phyloP scores from a whole-genome alignment of 2,797 vertebrate species.

The Eulemur coronatus region DNA sequence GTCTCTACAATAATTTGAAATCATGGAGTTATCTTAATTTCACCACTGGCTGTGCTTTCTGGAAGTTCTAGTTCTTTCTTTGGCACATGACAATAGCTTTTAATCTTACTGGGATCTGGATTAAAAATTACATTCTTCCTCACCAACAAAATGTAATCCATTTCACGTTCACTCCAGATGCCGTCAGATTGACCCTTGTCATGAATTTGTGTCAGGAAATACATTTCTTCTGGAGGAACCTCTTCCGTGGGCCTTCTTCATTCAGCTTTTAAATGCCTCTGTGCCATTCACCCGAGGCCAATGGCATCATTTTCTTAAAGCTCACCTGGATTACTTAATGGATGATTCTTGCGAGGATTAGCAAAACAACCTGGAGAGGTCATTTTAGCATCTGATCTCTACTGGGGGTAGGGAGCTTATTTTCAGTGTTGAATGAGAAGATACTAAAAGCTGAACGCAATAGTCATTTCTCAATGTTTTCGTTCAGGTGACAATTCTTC shows the following conservation, averaged over 20 bases:
- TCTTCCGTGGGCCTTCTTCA: conserved; percentile 93
- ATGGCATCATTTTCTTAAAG: conserved; percentile 90
- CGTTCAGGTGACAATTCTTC: neutral
- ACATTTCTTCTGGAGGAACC: conserved; percentile 95
- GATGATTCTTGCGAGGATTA: conserved; percentile 96
- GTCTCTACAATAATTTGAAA: neutral
- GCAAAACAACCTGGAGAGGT: conserved; percentile 94
- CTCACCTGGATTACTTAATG: conserved; percentile 89
- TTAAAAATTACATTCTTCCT: conserved; percentile 92
- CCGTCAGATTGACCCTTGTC: conserved; percentile 95
- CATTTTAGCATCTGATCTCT: conserved; percentile 95
- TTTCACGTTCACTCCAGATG: conserved; percentile 96
- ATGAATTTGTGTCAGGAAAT: conserved; percentile 93
- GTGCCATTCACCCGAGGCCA: conserved; percentile 92
- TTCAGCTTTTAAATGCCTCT: conserved; percentile 92
- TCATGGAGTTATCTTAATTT: neutral
- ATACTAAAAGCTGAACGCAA: conserved; percentile 96
- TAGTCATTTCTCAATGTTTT: neutral
- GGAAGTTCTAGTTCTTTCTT: conserved; percentile 93
- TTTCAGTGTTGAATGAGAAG: conserved; percentile 93
- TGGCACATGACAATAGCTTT: conserved; percentile 92
- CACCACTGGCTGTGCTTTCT: neutral
- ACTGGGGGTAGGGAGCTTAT: conserved; percentile 92
- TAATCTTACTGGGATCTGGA: conserved; percentile 94
- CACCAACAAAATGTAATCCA: conserved; percentile 77